Evolutionary conservation across 1,140 invertebrate genomes (phyloP).

Genomic region (Drosophila takahashii): DNA sequence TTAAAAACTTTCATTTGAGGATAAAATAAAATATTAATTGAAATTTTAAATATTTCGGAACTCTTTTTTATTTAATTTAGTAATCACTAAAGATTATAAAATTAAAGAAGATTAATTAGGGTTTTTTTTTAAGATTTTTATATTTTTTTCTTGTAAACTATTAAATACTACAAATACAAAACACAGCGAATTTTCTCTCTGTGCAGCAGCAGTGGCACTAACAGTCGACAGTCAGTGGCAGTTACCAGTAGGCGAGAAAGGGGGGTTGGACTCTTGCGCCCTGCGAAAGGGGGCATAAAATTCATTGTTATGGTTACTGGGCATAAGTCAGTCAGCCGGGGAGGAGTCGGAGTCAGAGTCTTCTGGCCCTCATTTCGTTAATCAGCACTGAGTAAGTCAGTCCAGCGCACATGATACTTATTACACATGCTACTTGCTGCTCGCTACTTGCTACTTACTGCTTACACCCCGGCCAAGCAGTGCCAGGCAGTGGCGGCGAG

Average conservation of each 20-base stretch:
- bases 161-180: neutral
- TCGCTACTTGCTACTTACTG: neutral
- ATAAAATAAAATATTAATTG: too few species aligned
- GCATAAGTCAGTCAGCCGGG: constrained; percentile 75
- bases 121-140: too few species aligned
- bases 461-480: neutral
- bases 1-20: too few species aligned
- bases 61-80: too few species aligned
- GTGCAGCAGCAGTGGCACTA: constrained; percentile 29
- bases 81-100: too few species aligned
- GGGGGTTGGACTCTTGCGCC: neutral
- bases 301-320: constrained; percentile 82
- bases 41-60: too few species aligned
- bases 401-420: constrained; percentile 66
- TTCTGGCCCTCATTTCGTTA: constrained; percentile 65
- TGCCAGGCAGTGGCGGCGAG: neutral
- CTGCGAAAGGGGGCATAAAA: constrained; percentile 58
- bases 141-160: too few species aligned
- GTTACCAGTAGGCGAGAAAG: constrained; percentile 35
- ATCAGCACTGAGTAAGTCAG: constrained; percentile 75
- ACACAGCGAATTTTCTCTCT: neutral
- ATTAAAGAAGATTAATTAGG: too few species aligned
- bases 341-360: neutral
- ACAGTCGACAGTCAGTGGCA: constrained; percentile 50
- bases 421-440: constrained; percentile 47